Base-by-base conservation (phyloP, 2,113 vertebrate genomes). In the Psittacara wagleri region DNA sequence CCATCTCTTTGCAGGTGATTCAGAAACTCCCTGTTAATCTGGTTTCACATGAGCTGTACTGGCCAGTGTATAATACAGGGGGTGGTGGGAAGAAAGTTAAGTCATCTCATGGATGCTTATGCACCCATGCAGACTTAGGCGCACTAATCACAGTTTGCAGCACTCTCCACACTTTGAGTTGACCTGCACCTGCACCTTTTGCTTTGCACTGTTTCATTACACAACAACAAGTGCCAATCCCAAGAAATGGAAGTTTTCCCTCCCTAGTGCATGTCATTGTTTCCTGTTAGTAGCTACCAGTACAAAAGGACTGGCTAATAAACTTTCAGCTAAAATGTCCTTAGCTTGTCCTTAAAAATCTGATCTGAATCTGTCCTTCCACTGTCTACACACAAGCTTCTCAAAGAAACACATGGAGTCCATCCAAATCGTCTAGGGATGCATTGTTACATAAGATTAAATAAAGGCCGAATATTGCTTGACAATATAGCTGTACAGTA, bases 41-140 rank as follows among this genome's bases (percentile, higher is more conserved):
- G 13, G 9, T 31, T 61, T 33, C 78, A 31, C 7, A 44, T 83
- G 33, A 59, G n/a, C 73, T 23, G 9, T 46, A 28, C n/a, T 39
- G 46, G 9, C 11, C 23, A 28, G 17, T 15, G 19, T 20, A 12
- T 11, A 55, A 12, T 31, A 59, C 90, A 10, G 1, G 5, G 57
- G 2, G 13, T n/a, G 24, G 17, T 1, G 2, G 7, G 2, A 85
- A 51, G 52, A 54, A 72, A 29, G 7, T 7, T 14, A 43, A 16
- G 9, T 16, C n/a, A 72, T 25, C 49, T 83, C 25, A 39, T 11
- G 23, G 25, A 11, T 54, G 41, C 14, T 76, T 9, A 83, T 57
- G 13, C 0, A 1, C 7, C 28, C 0, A 0, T 23, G 41, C 11
- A 70, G 37, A 63, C 6, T n/a, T 11, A 7, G 44, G 22, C 17